Evolutionary conservation across 1,140 invertebrate genomes (phyloP).

Genomic region (Philopotamus ludificatus): DNA sequence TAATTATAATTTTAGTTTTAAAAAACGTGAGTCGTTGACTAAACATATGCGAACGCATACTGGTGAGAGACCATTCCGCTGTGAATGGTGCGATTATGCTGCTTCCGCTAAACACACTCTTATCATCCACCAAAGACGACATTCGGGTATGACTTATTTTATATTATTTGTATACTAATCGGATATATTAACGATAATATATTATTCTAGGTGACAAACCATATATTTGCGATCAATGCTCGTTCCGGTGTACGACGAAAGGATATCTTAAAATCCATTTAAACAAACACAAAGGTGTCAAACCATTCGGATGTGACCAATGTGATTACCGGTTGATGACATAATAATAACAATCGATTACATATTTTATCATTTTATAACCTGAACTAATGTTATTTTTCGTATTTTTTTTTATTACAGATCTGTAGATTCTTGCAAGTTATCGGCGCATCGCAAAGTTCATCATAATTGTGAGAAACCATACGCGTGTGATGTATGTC

Average conservation of each 20-base stretch:
- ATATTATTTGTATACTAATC: neutral
- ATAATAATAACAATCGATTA: slow-evolving; percentile 43
- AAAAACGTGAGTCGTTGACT: slow-evolving; percentile 28
- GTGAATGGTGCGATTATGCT: slow-evolving; percentile 30
- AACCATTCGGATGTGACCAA: slow-evolving; percentile 27
- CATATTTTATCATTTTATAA: neutral
- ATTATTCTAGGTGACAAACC: slow-evolving; percentile 33
- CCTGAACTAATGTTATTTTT: neutral
- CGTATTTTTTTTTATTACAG: neutral
- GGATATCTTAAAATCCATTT: slow-evolving; percentile 37
- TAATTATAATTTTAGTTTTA: slow-evolving; percentile 19
- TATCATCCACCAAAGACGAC: slow-evolving; percentile 29
- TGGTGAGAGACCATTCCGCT: slow-evolving; percentile 26
- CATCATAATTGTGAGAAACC: slow-evolving; percentile 12
- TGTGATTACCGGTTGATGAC: slow-evolving; percentile 31
- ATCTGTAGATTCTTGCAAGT: slow-evolving; percentile 35
- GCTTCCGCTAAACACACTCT: slow-evolving; percentile 32
- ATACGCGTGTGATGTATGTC: slow-evolving; percentile 13
- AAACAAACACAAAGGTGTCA: slow-evolving; percentile 35
- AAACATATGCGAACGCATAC: slow-evolving; percentile 33
- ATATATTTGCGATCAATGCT: slow-evolving; percentile 28
- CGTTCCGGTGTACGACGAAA: slow-evolving; percentile 31
- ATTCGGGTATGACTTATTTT: slow-evolving; percentile 26
- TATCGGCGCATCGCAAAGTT: slow-evolving; percentile 26
- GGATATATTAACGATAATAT: neutral